Conservation (phyloP, 2,797 vertebrate genomes). For the Orestias chungarensis region DNA sequence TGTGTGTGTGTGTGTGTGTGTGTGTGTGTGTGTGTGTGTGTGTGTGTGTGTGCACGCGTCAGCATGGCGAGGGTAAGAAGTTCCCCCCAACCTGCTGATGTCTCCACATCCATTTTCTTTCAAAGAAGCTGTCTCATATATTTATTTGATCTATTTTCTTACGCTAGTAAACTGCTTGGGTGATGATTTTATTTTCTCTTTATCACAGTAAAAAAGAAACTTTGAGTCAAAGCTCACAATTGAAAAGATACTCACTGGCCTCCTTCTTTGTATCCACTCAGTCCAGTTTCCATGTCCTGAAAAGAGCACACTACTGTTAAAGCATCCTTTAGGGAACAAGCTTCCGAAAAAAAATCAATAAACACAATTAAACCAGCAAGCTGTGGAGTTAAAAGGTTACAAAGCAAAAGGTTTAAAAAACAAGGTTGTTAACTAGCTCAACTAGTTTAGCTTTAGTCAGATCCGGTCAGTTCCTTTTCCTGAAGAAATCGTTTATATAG, state of each 20-base stretch:
- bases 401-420: no score
- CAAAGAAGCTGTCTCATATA: not conserved
- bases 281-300: no score
- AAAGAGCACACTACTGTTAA: not conserved
- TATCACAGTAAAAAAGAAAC: not conserved
- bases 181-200: not conserved
- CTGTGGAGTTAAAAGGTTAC: no score
- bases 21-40: no score
- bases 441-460: not conserved
- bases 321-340: not conserved
- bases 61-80: constrained; percentile 29
- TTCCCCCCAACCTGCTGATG: constrained; percentile 49
- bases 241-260: not conserved
- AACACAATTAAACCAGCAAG: no score
- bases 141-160: not conserved
- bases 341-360: not conserved
- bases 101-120: constrained; percentile 21
- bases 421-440: not conserved
- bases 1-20: no score
- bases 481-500: not conserved
- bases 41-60: constrained; percentile 27
- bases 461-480: not conserved
- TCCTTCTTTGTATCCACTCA: not conserved
- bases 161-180: not conserved
- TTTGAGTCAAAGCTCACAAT: not conserved